Evolutionary conservation across 2,113 vertebrate species (phyloP).

Genomic region (Sakesphorus luctuosus): DNA sequence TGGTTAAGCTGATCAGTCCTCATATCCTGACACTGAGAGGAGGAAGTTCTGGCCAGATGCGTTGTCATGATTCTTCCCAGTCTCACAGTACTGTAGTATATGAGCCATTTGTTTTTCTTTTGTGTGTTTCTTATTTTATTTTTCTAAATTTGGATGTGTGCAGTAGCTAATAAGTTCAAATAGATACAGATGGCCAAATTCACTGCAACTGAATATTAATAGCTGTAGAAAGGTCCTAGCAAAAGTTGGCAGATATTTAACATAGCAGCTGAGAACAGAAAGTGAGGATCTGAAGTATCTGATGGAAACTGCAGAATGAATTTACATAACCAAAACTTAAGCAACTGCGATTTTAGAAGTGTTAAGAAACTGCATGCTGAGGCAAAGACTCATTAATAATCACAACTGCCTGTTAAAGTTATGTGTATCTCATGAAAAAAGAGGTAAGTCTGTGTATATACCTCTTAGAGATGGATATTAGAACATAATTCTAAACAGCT

Average conservation of each 20-base stretch:
- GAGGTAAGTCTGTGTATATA: background rate
- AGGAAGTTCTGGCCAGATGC: background rate
- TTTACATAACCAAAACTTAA: conserved; percentile 19
- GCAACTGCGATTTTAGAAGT: conserved; percentile 10
- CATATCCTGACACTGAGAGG: background rate
- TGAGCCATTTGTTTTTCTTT: background rate
- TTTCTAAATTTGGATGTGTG: background rate
- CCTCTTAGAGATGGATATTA: background rate
- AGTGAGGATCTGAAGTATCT: background rate
- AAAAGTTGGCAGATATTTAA: background rate
- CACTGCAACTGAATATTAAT: conserved; percentile 11
- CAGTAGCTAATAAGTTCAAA: background rate
- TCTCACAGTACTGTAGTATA: background rate
- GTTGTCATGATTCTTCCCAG: conserved; percentile 2
- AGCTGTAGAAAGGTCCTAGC: background rate
- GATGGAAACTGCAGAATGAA: background rate
- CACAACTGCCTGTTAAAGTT: background rate
- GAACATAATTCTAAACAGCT: background rate
- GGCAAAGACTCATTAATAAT: background rate
- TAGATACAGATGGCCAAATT: background rate
- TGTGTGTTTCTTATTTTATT: background rate
- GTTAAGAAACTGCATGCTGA: conserved; percentile 10
- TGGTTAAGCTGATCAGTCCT: background rate
- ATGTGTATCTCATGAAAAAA: background rate
- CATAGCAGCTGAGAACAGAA: background rate